Percentiles rank a stretch among this genome's conserved stretches.
These are phyloP conservation scores for Brenthis hecate DNA, from an alignment of 2,888 invertebrate genomes.

Conservation along the genomic window DNA sequence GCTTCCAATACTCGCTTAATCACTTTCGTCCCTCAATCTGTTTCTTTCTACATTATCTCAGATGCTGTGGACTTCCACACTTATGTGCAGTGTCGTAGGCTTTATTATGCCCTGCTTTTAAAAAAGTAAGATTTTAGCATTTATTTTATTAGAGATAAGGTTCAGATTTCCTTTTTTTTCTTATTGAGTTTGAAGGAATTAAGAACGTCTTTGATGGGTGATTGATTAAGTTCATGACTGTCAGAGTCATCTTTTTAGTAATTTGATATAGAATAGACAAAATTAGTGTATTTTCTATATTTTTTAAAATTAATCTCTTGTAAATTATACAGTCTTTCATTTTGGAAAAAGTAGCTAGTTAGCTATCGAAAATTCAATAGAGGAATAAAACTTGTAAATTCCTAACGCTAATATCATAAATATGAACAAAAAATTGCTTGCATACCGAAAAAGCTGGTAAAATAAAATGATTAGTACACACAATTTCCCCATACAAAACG, in stretches of 20 bases:
- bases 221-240: constrained; percentile 60
- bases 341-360: no score
- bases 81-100: neutral
- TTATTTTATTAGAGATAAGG: constrained; percentile 26
- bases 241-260: constrained; percentile 56
- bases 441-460: no score
- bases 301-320: no score
- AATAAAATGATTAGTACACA: no score
- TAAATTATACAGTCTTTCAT: no score
- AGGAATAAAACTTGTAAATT: no score
- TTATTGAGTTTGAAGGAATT: constrained; percentile 21
- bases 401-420: no score
- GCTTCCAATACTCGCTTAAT: constrained; percentile 54
- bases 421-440: no score
- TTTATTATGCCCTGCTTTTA: constrained; percentile 19
- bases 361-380: no score
- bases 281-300: no score
- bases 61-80: neutral
- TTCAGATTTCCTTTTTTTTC: constrained; percentile 25
- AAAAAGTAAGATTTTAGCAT: constrained; percentile 13
- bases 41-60: no score
- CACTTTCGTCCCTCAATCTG: constrained; percentile 46
- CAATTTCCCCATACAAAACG: no score
- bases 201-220: constrained; percentile 52
- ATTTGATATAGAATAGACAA: constrained; percentile 49